Conservation (phyloP, 35 echinoderm and acorn worm genomes). For the Ophioderma brevispina region DNA sequence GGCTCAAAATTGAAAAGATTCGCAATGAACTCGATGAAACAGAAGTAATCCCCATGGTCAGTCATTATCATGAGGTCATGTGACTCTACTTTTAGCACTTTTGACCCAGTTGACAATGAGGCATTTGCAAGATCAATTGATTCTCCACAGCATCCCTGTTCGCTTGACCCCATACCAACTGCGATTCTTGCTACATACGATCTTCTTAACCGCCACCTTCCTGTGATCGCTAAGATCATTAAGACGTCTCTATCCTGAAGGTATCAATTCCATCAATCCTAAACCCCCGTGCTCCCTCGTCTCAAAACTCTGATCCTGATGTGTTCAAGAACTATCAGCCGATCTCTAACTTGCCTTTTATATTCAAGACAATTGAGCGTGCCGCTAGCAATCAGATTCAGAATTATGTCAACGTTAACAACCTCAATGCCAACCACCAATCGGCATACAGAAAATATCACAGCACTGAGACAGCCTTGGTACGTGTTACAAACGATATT, state of each 20-base stretch:
- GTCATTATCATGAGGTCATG: background rate
- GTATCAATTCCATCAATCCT: background rate
- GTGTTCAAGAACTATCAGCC: background rate
- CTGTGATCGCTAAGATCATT: background rate
- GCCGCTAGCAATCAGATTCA: conserved; percentile 25
- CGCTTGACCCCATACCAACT: conserved; percentile 1
- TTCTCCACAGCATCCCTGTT: background rate
- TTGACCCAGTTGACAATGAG: background rate
- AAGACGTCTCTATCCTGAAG: background rate
- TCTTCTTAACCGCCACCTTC: background rate
- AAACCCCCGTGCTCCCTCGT: background rate
- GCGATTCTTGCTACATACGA: background rate
- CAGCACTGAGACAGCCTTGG: conserved; percentile 44
- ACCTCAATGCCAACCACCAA: conserved; percentile 30
- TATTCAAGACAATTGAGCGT: background rate
- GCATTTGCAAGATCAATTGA: background rate
- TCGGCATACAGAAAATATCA: conserved; percentile 16
- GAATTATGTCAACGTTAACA: conserved; percentile 23
- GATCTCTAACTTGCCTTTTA: background rate
- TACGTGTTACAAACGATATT: conserved; percentile 32
- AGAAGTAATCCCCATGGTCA: background rate
- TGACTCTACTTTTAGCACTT: background rate
- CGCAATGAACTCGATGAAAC: background rate
- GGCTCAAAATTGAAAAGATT: background rate
- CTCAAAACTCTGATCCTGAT: background rate